Percentiles rank a stretch among this genome's conserved stretches.
These are phyloP conservation scores for Salticus scenicus DNA, from an alignment of 2,888 invertebrate genomes.

Conservation along the genomic window DNA sequence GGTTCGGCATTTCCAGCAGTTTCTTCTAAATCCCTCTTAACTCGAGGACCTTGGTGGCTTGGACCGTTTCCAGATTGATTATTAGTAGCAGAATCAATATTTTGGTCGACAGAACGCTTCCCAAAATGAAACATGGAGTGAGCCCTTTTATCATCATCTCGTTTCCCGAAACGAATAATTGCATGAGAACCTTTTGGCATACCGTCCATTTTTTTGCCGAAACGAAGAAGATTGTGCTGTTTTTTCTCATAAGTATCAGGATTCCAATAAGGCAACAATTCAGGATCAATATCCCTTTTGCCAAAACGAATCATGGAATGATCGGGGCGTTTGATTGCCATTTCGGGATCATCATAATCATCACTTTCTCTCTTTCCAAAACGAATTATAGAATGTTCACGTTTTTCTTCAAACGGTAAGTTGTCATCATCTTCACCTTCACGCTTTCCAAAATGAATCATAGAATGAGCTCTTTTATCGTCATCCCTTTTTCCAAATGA, in stretches of 20 bases:
- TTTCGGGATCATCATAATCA: neutral
- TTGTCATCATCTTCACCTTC: slow-evolving; percentile 16
- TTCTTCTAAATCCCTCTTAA: slow-evolving; percentile 27
- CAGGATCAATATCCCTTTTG: slow-evolving; percentile 21
- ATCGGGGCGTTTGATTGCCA: neutral
- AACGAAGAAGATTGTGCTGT: slow-evolving; percentile 45
- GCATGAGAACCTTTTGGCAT: slow-evolving; percentile 44
- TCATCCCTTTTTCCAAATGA: slow-evolving; percentile 26
- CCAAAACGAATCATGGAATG: slow-evolving; percentile 65
- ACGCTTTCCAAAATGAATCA: slow-evolving; percentile 65
- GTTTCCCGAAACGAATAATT: slow-evolving; percentile 61
- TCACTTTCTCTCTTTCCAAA: slow-evolving; percentile 40
- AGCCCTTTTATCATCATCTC: slow-evolving; percentile 41
- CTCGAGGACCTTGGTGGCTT: neutral
- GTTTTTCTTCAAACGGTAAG: neutral
- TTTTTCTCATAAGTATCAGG: slow-evolving; percentile 13
- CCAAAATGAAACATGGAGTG: slow-evolving; percentile 67
- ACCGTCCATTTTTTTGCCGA: slow-evolving; percentile 50
- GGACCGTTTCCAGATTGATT: neutral
- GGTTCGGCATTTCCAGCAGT: neutral
- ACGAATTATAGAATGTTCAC: slow-evolving; percentile 29
- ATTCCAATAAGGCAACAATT: neutral
- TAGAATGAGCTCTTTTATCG: slow-evolving; percentile 51
- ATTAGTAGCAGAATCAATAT: neutral
- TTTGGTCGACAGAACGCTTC: slow-evolving; percentile 31